Conservation (phyloP, 2,113 vertebrate species). For the Dipodomys stephensi region DNA sequence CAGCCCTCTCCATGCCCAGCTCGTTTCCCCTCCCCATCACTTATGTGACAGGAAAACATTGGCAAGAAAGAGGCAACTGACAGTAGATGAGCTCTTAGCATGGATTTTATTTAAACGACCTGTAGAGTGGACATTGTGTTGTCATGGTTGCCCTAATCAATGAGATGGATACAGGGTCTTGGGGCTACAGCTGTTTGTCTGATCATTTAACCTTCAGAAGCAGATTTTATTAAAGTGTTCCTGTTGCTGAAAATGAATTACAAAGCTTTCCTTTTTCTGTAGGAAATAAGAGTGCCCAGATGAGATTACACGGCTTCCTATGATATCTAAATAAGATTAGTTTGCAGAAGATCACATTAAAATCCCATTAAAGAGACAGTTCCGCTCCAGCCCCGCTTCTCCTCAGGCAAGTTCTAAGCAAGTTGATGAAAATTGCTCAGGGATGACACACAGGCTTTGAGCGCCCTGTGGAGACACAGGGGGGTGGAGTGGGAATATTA, state of each 20-base stretch:
- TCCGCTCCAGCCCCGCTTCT: slow-evolving; percentile 80
- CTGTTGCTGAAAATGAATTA: slow-evolving; percentile 75
- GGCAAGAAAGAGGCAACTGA: neutral
- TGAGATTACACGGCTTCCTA: slow-evolving; percentile 80
- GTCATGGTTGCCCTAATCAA: slow-evolving; percentile 65
- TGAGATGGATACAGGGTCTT: slow-evolving; percentile 71
- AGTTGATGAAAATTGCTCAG: slow-evolving; percentile 78
- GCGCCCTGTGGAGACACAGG: slow-evolving; percentile 55
- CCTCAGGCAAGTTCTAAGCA: slow-evolving; percentile 75
- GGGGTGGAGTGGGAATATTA: slow-evolving; percentile 37
- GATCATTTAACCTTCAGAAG: slow-evolving; percentile 63
- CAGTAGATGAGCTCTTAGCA: slow-evolving; percentile 25
- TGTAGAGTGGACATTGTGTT: slow-evolving; percentile 66
- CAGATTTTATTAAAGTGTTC: slow-evolving; percentile 80
- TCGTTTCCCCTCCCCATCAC: neutral
- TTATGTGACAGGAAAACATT: neutral
- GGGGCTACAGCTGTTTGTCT: slow-evolving; percentile 70
- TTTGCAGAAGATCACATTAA: slow-evolving; percentile 84
- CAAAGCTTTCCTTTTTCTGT: slow-evolving; percentile 66
- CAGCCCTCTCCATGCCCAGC: neutral
- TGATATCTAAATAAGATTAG: slow-evolving; percentile 85
- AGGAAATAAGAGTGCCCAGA: slow-evolving; percentile 69
- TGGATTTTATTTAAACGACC: slow-evolving; percentile 45
- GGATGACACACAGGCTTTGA: slow-evolving; percentile 76
- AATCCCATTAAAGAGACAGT: slow-evolving; percentile 84